Base-by-base conservation (phyloP, 1,140 invertebrate genomes). In the Mactra quadrangularis region DNA sequence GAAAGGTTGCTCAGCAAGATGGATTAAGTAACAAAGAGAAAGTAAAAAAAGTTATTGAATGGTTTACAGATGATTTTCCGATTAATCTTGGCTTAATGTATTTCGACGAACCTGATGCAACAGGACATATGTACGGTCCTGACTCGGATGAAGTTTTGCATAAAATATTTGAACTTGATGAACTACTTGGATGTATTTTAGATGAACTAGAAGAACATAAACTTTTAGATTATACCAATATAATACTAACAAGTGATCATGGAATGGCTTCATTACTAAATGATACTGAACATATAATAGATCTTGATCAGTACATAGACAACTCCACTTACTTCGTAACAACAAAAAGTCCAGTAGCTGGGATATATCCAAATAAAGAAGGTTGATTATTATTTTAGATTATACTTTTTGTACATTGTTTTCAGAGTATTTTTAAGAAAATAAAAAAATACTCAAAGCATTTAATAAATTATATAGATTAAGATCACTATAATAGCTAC, bases 231-330 rank as follows among this genome's bases (percentile, higher is more conserved):
- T 89, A 90, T 70, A 92, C 95, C 0, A 96, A 96, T 90, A 91
- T 96, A 0, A 94, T 96, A 81, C 93, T 96, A 66, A 90, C 96
- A 9, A 96, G 95, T 89, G 96, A 97, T 92, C 96, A 97, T 93
- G 96, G 96, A 19, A 96, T 96, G 95, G 86, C 94, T 3, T 89
- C 91, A 27, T 94, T 95, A 1, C 86, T 93, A 31, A 11, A 19
- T 25, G 89, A 94, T 41, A 90, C 70, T 17, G 31, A 15, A 3
- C 22, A 71, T 41, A 78, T 60, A 78, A 94, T 96, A 76, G 93
- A 96, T 89, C 91, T 96, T 29, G 94, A 94, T 33, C 89, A 94
- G 41, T 94, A 94, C 86, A 89, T 96, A 19, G 92, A 94, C 53
- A 87, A 90, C 45, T 85, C 84, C 27, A 93, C 93, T 22, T 96